Evolutionary conservation across 2,797 vertebrate species (phyloP).

Genomic region (Sebastes vulpes): DNA sequence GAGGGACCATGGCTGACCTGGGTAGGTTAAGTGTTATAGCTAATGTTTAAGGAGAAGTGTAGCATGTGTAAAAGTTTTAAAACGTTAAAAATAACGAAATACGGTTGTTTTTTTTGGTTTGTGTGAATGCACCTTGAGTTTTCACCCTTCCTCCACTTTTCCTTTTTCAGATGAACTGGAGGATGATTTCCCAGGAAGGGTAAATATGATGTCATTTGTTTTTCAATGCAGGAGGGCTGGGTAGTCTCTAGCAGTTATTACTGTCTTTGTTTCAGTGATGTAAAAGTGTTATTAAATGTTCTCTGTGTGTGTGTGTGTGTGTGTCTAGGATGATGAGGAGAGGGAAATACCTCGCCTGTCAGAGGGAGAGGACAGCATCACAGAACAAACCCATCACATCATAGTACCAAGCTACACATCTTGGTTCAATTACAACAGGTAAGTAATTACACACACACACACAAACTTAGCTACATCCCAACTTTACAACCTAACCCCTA

Average conservation of each 20-base stretch:
- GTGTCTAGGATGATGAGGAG: constrained; percentile 93
- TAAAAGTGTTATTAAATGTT: background rate
- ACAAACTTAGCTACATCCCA: background rate
- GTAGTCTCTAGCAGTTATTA: background rate
- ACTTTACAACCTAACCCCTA: background rate
- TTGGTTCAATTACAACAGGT: constrained; percentile 99
- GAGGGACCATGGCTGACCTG: constrained; percentile 95
- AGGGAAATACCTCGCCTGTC: constrained; percentile 89
- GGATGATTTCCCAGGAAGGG: constrained; percentile 94
- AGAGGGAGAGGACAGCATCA: constrained; percentile 93
- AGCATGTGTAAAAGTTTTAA: background rate
- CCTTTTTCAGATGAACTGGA: constrained; percentile 93
- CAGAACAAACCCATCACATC: constrained; percentile 97
- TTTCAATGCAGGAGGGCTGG: background rate
- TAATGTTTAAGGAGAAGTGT: background rate
- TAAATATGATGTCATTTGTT: constrained; percentile 70
- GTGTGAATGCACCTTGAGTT: background rate
- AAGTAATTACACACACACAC: background rate
- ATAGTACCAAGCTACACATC: constrained; percentile 97
- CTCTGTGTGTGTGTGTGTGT: background rate
- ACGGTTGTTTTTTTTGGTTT: background rate
- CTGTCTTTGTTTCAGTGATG: background rate
- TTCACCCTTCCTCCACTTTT: background rate
- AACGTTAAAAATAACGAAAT: background rate
- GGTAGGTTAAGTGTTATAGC: constrained; percentile 80